phyloP scores from a whole-genome alignment of 2,888 invertebrate species.

The Malacosoma neustria region DNA sequence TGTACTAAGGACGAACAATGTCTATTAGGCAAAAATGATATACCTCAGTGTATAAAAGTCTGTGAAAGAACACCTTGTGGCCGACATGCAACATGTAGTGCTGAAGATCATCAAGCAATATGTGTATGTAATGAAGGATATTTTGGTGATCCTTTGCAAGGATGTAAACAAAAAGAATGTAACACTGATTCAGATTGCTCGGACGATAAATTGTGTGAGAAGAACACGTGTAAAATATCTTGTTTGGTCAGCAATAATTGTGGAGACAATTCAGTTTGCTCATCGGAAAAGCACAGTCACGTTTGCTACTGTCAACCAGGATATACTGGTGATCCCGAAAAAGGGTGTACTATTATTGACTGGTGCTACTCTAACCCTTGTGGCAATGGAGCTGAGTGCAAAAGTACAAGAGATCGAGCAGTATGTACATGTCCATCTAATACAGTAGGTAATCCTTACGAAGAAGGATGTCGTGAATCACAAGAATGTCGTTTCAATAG shows the following conservation, averaged over 20 bases:
- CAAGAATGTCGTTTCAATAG: constrained; percentile 85
- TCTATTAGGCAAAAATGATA: constrained; percentile 78
- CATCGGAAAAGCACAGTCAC: constrained; percentile 87
- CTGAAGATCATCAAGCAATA: constrained; percentile 81
- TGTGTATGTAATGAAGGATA: constrained; percentile 88
- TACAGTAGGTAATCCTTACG: constrained; percentile 89
- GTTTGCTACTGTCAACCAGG: constrained; percentile 89
- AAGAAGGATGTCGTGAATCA: constrained; percentile 87
- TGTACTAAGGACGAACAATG: constrained; percentile 86
- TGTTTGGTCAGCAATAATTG: constrained; percentile 89
- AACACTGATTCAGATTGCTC: constrained; percentile 81
- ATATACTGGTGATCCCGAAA: constrained; percentile 85
- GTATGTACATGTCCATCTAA: constrained; percentile 86
- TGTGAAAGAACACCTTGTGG: constrained; percentile 86
- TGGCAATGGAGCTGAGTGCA: constrained; percentile 86
- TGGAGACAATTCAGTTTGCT: constrained; percentile 89
- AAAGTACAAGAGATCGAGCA: constrained; percentile 85
- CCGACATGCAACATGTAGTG: constrained; percentile 86
- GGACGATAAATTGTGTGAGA: constrained; percentile 88
- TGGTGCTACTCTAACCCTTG: constrained; percentile 87
- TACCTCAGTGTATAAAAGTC: constrained; percentile 83
- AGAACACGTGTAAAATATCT: constrained; percentile 89
- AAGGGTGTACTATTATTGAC: constrained; percentile 83
- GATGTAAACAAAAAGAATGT: constrained; percentile 89
- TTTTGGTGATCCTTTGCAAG: constrained; percentile 86